Conservation (phyloP, 2,888 invertebrate species). For the Ariolimax columbianus region DNA sequence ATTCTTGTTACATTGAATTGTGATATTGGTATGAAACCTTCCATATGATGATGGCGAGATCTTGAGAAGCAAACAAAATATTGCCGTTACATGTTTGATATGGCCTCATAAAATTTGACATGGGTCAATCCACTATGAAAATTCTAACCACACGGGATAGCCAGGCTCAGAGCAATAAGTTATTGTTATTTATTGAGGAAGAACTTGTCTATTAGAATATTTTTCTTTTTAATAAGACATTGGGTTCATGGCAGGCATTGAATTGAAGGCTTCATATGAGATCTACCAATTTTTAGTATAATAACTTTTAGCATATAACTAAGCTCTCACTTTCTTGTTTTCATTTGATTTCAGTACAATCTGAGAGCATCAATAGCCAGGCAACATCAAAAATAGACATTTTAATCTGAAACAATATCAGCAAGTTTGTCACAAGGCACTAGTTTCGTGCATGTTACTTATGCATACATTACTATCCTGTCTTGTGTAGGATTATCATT, state of each 20-base stretch:
- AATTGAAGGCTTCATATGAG: background rate
- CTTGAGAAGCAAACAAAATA: no score
- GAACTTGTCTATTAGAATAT: no score
- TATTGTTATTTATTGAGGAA: no score
- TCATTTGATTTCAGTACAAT: conserved; percentile 43
- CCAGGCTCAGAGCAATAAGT: no score
- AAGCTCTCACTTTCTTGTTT: conserved; percentile 12
- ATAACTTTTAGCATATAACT: background rate
- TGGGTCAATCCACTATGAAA: no score
- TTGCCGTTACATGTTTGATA: no score
- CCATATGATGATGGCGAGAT: no score
- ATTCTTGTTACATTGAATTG: background rate
- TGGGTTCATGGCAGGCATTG: no score
- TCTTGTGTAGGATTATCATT: background rate
- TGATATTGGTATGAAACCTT: no score
- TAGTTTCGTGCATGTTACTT: background rate
- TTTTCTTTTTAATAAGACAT: no score
- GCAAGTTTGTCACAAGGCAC: conserved; percentile 8
- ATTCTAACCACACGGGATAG: no score
- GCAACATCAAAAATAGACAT: conserved; percentile 24
- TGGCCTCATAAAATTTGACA: no score
- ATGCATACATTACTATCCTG: background rate
- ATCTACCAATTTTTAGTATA: background rate
- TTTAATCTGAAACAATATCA: conserved; percentile 13
- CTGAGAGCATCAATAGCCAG: conserved; percentile 34